Evolutionary conservation across 2,113 vertebrate genomes (phyloP).

Genomic region (Neoarius graeffei): DNA sequence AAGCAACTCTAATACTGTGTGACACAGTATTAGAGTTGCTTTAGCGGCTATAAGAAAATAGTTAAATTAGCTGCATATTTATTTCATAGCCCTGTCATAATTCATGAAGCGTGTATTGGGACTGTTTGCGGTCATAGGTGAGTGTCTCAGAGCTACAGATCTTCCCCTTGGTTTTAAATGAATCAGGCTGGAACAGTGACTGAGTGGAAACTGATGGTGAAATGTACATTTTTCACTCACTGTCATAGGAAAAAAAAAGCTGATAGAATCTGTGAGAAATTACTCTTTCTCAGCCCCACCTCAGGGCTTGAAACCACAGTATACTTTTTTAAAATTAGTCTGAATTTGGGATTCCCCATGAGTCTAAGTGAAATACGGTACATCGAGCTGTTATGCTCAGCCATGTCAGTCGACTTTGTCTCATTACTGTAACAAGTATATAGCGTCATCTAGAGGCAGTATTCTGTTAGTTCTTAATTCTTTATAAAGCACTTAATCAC

Average conservation of each 20-base stretch:
- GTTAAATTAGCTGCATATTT: not conserved
- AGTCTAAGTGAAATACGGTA: not conserved
- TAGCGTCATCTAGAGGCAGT: conserved; percentile 9
- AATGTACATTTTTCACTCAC: not conserved
- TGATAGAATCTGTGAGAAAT: conserved; percentile 27
- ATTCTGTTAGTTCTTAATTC: not conserved
- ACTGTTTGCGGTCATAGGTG: not conserved
- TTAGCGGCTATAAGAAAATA: not conserved
- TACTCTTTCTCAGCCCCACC: conserved; percentile 1
- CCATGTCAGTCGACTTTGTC: not conserved
- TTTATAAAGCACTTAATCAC: not conserved
- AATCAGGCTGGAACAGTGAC: conserved; percentile 13
- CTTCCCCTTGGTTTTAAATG: conserved; percentile 6
- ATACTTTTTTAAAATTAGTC: not conserved
- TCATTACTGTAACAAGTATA: too few species aligned
- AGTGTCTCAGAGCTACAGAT: not conserved
- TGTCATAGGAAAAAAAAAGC: conserved; percentile 43
- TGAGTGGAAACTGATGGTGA: conserved; percentile 33
- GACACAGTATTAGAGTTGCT: not conserved
- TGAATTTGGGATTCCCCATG: conserved; percentile 34
- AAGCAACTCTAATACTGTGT: too few species aligned
- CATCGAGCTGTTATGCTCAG: not conserved
- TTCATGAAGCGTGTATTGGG: not conserved
- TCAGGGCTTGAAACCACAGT: conserved; percentile 10
- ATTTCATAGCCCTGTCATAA: not conserved